A percentile compares a stretch with the other conserved stretches of the same genome.
These are phyloP conservation scores for Plusia festucae DNA, from an alignment of 2,888 invertebrate species.

Conservation along the genomic window DNA sequence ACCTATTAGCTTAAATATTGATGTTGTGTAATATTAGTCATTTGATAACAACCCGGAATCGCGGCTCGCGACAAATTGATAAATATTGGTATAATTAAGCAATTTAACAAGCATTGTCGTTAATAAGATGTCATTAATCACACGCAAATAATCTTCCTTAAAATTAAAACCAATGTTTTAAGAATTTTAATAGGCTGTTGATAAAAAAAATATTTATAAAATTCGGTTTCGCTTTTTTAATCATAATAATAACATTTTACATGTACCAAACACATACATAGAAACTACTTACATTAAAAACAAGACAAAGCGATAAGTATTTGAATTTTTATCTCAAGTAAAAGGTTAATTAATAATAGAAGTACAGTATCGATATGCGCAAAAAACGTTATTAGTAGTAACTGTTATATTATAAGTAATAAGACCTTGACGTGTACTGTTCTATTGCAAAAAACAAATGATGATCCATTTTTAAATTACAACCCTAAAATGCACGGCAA, in stretches of 20 bases:
- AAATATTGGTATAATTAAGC: constrained; percentile 9
- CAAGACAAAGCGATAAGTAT: constrained; percentile 14
- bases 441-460: constrained; percentile 28
- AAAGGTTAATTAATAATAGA: constrained; percentile 9
- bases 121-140: not conserved
- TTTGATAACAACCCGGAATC: not conserved
- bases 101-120: constrained; percentile 14
- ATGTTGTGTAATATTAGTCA: not conserved
- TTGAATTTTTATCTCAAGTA: constrained; percentile 6
- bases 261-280: not conserved
- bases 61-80: constrained; percentile 10
- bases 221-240: not conserved
- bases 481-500: constrained; percentile 62
- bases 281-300: not conserved
- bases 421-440: constrained; percentile 23
- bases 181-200: no score
- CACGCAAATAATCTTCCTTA: not conserved
- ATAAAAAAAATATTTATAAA: no score
- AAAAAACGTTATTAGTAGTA: constrained; percentile 21
- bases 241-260: no score
- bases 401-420: constrained; percentile 16
- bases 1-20: constrained; percentile 11
- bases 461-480: constrained; percentile 58
- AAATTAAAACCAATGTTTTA: no score
- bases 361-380: not conserved